These are phyloP conservation scores for Octonoba sinensis DNA, from an alignment of 2,888 invertebrate species.

Conservation along the genomic window DNA sequence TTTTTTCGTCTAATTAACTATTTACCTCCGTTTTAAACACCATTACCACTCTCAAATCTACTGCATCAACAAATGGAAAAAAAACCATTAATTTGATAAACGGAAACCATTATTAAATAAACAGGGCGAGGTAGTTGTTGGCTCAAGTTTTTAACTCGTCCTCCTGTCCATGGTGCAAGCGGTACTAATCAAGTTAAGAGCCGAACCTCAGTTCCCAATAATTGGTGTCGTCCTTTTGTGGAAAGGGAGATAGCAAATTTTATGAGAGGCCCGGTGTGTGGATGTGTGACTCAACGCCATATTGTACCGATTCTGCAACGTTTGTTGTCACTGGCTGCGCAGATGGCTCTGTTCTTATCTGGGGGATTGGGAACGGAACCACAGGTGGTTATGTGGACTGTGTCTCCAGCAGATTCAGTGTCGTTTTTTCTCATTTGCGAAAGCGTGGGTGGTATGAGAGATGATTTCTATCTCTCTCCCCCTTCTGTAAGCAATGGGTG, in stretches of 20 bases:
- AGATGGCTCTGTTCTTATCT: constrained; percentile 4
- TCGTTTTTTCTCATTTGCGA: constrained; percentile 3
- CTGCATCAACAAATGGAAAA: too few species aligned
- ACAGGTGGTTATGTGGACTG: constrained; percentile 2
- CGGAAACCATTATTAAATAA: too few species aligned
- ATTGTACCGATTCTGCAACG: constrained; percentile 1
- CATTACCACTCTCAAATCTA: too few species aligned
- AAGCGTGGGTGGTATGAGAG: too few species aligned
- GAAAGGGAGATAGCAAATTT: constrained; percentile 2
- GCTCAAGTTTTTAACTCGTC: constrained; percentile 1
- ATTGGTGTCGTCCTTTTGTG: constrained; percentile 4
- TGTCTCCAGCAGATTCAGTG: constrained; percentile 2
- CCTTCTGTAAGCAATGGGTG: too few species aligned
- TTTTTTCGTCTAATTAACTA: too few species aligned
- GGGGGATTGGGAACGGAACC: not conserved
- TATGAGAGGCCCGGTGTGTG: not conserved
- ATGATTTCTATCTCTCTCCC: too few species aligned
- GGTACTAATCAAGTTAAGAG: not conserved
- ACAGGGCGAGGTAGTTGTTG: not conserved
- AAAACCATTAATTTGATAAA: too few species aligned
- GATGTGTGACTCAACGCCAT: constrained; percentile 1
- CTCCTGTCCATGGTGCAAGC: not conserved
- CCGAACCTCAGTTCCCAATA: not conserved
- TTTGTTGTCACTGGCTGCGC: not conserved
- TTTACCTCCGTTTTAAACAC: too few species aligned